phyloP scores from a whole-genome alignment of 2,888 invertebrate species.

The Trachelus tabidus region DNA sequence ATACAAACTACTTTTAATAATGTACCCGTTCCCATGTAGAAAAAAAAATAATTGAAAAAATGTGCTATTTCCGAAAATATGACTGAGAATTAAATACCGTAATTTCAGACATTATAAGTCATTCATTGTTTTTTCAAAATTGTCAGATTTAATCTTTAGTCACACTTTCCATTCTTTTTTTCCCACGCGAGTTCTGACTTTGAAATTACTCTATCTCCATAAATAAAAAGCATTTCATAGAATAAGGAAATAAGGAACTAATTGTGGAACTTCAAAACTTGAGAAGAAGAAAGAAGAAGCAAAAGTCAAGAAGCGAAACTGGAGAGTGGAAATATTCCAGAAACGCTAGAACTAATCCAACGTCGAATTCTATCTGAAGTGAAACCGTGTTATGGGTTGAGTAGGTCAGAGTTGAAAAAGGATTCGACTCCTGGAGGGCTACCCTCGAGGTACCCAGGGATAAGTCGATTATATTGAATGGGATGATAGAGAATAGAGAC shows the following conservation, averaged over 20 bases:
- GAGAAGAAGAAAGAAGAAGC: background rate
- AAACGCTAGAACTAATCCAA: background rate
- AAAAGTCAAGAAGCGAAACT: background rate
- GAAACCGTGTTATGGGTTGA: background rate
- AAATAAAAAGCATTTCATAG: background rate
- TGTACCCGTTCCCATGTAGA: background rate
- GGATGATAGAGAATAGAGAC: background rate
- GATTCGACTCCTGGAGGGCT: background rate
- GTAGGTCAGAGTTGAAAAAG: background rate
- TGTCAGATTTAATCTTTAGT: no score
- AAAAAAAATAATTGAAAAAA: no score
- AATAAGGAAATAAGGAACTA: background rate
- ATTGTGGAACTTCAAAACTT: background rate
- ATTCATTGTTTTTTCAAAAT: no score
- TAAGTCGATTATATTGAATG: background rate
- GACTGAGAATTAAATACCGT: no score
- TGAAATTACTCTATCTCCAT: background rate
- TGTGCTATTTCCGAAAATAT: no score
- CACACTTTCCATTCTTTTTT: no score
- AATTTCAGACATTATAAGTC: no score
- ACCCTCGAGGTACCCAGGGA: background rate
- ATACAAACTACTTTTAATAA: background rate
- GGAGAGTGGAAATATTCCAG: background rate
- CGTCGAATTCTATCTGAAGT: background rate
- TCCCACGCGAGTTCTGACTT: background rate